These are phyloP conservation scores for Ischnura elegans DNA, from an alignment of 2,888 invertebrate genomes.

Conservation along the genomic window DNA sequence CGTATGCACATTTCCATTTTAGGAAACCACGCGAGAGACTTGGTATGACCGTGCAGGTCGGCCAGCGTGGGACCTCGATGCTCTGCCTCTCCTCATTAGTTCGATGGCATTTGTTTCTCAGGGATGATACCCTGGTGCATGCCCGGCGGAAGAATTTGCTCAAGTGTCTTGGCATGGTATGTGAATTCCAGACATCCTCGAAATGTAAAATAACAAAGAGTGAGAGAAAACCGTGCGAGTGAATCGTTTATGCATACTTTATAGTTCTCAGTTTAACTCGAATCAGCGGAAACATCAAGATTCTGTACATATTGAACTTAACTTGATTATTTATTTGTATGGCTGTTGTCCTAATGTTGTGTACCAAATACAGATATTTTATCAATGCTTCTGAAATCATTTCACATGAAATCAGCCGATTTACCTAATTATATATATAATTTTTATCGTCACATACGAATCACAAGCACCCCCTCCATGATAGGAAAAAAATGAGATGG, in stretches of 20 bases:
- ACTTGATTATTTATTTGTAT: conserved; percentile 14
- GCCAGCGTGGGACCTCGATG: not conserved
- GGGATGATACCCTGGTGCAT: not conserved
- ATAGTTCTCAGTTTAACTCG: not conserved
- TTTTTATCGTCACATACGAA: no score
- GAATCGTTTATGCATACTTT: not conserved
- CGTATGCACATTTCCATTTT: no score
- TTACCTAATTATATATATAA: no score
- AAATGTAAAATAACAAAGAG: not conserved
- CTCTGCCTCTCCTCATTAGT: not conserved
- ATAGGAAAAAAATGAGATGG: no score
- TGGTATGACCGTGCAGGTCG: no score
- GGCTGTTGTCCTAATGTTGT: conserved; percentile 33
- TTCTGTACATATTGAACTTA: not conserved
- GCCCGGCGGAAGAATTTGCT: not conserved
- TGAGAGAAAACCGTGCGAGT: not conserved
- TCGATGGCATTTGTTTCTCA: not conserved
- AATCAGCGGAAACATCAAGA: not conserved
- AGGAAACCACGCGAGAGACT: no score
- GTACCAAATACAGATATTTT: conserved; percentile 52
- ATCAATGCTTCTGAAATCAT: not conserved
- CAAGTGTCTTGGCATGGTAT: not conserved
- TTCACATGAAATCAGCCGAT: not conserved
- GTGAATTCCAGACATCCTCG: not conserved
- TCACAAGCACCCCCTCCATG: no score